A percentile compares a stretch with the other conserved stretches of the same genome.
These are phyloP conservation scores for Tamandua tetradactyla DNA, from an alignment of 2,797 vertebrate species.

Conservation along the genomic window DNA sequence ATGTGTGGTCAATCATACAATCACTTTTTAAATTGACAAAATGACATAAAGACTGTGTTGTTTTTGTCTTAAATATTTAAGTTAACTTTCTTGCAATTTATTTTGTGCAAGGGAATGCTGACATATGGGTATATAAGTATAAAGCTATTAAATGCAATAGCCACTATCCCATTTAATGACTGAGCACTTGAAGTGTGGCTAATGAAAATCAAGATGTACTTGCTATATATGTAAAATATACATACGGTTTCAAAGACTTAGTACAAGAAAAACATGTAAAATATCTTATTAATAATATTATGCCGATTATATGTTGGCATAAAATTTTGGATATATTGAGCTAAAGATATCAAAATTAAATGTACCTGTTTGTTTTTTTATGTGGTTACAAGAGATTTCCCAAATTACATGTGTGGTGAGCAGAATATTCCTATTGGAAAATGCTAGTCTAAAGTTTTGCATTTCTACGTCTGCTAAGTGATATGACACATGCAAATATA, in stretches of 20 bases:
- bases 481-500: not conserved
- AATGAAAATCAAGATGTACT: constrained; percentile 21
- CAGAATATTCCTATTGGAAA: not conserved
- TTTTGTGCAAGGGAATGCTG: not conserved
- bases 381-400: not conserved
- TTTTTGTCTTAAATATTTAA: constrained; percentile 14
- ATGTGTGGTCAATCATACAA: constrained; percentile 82
- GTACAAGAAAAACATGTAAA: not conserved
- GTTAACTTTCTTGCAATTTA: not conserved
- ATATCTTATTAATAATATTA: not conserved
- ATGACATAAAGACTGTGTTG: not conserved
- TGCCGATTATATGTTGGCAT: not conserved
- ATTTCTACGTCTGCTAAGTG: not conserved
- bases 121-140: not conserved
- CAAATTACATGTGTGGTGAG: not conserved
- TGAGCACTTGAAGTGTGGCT: not conserved
- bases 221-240: not conserved
- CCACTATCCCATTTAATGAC: not conserved
- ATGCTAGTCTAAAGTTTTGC: not conserved
- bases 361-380: constrained; percentile 11
- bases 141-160: not conserved
- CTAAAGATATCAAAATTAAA: constrained; percentile 52
- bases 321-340: not conserved
- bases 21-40: constrained; percentile 83
- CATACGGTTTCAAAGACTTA: not conserved